Base-by-base conservation (phyloP, 2,113 vertebrate species). In the Regulus satrapa region DNA sequence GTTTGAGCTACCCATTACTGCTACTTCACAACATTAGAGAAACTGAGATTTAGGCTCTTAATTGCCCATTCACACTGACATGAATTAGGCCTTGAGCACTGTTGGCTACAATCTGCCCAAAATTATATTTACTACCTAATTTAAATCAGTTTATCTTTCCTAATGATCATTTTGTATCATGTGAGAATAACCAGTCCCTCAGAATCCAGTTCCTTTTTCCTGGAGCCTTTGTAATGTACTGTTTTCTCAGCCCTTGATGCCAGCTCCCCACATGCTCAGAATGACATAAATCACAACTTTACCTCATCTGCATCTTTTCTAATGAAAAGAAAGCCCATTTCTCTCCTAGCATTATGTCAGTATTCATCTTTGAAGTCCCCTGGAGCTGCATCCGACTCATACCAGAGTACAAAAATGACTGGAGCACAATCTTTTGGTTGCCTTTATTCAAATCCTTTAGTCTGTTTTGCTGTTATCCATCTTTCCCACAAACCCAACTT, bases 21-120 rank as follows among this genome's bases (percentile, higher is more conserved):
- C 49, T 25, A 8, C n/a, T 18, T 1, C 0, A 31, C 12, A 19
- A 5, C 1, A 0, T 40, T 21, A 63, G 46, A 80, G 43, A 81
- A 46, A 48, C 5, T 1, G 25, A 55, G 14, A 48, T 32, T 63
- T 18, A 34, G 15, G 15, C 24, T 48, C 49, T 43, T 26, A 6
- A 71, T 56, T 55, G n/a, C 31, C 45, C 5, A 1, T 40, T 95
- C 59, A 58, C 25, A 24, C n/a, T 40, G 6, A 49, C 9, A 20
- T 32, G 16, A 73, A 56, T 4, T 48, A 32, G 52, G 18, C 20
- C 28, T 55, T 14, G 12, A 87, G 36, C 45, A 49, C 1, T 36
- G 52, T 2, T 24, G 6, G 25, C 56, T 82, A 48, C 14, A 16
- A 9, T 51, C 28, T 78, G 45, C 48, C 26, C 7, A 5, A 85